These are phyloP conservation scores for Stenchaetothrips biformis DNA, from an alignment of 2,888 invertebrate species.

Conservation along the genomic window DNA sequence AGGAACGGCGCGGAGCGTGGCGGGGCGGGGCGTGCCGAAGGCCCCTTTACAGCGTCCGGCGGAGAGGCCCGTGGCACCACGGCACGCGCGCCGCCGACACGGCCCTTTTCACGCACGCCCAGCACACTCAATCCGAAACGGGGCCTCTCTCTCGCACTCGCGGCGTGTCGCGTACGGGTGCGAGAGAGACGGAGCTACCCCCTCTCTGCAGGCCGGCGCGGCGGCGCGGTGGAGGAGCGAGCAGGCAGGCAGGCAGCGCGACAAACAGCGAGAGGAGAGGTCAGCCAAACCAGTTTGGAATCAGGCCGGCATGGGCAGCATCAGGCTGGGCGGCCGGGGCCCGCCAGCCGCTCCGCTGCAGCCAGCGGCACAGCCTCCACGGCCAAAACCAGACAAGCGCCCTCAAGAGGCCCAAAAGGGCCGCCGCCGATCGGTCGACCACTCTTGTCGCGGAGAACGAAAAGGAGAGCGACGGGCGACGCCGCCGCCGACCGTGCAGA, in stretches of 20 bases:
- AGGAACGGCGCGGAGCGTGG: constrained; percentile 4
- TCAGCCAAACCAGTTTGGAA: constrained; percentile 24
- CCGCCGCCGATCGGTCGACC: background rate
- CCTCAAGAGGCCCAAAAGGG: background rate
- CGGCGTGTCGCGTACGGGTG: background rate
- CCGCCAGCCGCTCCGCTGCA: no score
- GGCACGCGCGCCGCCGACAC: background rate
- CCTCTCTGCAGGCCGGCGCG: background rate
- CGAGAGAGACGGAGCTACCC: background rate
- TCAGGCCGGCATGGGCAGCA: constrained; percentile 1
- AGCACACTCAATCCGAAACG: background rate
- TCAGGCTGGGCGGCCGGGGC: constrained; percentile 4
- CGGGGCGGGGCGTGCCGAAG: background rate
- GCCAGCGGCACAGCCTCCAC: constrained; percentile 11
- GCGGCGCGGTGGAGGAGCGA: constrained; percentile 25
- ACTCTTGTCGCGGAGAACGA: background rate
- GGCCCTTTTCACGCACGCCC: background rate
- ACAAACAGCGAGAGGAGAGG: constrained; percentile 22
- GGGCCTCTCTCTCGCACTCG: background rate
- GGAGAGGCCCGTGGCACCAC: background rate
- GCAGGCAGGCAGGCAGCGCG: background rate
- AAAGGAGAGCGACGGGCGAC: no score
- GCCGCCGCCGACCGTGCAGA: no score
- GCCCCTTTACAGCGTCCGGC: background rate
- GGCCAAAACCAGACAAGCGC: background rate